Evolutionary conservation across 2,113 vertebrate species (phyloP).

Genomic region (Tonatia bakeri): DNA sequence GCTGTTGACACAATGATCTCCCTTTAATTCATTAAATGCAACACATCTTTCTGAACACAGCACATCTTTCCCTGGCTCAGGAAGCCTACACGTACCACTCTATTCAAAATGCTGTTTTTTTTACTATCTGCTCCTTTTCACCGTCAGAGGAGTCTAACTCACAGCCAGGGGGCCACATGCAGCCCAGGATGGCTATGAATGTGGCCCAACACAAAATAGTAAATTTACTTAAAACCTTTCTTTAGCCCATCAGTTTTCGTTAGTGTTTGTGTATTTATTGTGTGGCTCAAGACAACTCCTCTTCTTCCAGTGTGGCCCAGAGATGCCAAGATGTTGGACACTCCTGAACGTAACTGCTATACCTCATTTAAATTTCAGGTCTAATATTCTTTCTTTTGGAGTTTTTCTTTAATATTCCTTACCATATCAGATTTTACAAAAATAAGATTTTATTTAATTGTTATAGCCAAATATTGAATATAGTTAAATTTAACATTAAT

Average conservation of each 20-base stretch:
- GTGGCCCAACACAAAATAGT: too few relatives aligned
- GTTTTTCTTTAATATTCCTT: neutral
- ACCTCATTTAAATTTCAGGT: neutral
- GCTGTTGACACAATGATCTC: neutral
- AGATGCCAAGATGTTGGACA: too few relatives aligned
- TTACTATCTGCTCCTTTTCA: neutral
- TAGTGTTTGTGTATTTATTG: too few relatives aligned
- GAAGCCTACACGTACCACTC: fast-evolving
- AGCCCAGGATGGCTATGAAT: too few relatives aligned
- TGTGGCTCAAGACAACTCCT: too few relatives aligned
- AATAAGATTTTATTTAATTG: neutral
- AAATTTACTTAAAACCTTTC: too few relatives aligned
- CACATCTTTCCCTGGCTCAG: neutral
- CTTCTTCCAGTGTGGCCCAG: too few relatives aligned
- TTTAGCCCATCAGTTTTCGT: too few relatives aligned
- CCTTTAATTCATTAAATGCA: neutral
- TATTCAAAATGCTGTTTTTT: neutral
- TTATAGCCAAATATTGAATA: neutral
- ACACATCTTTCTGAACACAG: neutral
- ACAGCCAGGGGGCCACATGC: too few relatives aligned
- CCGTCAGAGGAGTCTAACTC: too few relatives aligned
- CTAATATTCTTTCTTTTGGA: neutral
- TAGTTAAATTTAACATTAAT: neutral
- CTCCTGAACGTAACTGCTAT: neutral
- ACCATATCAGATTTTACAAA: neutral